Evolutionary conservation across 2,113 vertebrate species (phyloP).

Genomic region (Urocitellus parryii): DNA sequence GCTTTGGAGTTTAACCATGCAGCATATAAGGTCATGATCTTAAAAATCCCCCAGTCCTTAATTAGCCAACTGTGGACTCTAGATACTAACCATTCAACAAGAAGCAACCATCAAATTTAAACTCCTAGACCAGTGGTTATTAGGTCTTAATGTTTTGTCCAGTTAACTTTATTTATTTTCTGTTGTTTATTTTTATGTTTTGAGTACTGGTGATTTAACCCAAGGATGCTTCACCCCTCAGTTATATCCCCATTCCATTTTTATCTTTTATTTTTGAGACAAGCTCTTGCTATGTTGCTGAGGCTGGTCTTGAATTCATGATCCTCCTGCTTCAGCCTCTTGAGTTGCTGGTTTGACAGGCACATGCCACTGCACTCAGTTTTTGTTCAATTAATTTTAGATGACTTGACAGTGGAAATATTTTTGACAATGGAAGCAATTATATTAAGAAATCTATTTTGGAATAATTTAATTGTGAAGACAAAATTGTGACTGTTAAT

Average conservation of each 20-base stretch:
- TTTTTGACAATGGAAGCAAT: neutral
- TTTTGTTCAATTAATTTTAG: constrained; percentile 1
- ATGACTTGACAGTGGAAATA: neutral
- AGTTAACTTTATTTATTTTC: neutral
- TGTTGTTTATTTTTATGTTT: too few species aligned
- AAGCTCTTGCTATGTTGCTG: too few species aligned
- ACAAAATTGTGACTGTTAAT: neutral
- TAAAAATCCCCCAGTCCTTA: neutral
- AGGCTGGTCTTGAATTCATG: too few species aligned
- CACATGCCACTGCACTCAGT: too few species aligned
- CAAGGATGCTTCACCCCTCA: too few species aligned
- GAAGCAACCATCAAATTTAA: neutral
- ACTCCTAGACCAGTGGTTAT: neutral
- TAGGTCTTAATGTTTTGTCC: neutral
- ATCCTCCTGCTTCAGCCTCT: too few species aligned
- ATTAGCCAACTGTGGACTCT: neutral
- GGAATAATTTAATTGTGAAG: neutral
- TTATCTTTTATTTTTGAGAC: too few species aligned
- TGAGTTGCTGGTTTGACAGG: too few species aligned
- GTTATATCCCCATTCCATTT: too few species aligned
- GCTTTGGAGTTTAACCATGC: neutral
- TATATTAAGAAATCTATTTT: neutral
- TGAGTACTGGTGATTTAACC: too few species aligned
- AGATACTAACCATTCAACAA: neutral
- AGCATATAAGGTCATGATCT: neutral